These are phyloP conservation scores for Myzus persicae DNA, from an alignment of 1,140 invertebrate genomes.

Conservation along the genomic window DNA sequence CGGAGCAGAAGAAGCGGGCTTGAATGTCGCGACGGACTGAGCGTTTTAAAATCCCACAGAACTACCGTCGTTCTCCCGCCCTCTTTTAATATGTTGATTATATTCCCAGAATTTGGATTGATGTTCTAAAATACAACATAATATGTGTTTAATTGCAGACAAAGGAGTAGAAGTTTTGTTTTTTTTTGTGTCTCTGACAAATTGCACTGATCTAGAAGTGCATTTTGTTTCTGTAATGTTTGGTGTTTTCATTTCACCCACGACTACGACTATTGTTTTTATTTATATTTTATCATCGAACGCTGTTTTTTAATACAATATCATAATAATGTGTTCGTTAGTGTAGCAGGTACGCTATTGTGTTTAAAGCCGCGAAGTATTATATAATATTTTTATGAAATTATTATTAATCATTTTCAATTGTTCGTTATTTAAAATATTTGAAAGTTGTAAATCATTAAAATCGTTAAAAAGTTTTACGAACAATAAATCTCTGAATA, in stretches of 20 bases:
- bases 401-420: neutral
- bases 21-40: conserved; percentile 25
- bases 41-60: conserved; percentile 40
- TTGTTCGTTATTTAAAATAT: neutral
- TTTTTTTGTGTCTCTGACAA: neutral
- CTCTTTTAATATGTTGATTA: neutral
- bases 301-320: neutral
- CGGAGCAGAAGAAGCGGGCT: neutral
- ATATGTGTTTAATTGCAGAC: neutral
- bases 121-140: neutral
- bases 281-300: neutral
- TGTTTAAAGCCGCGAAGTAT: neutral
- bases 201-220: neutral
- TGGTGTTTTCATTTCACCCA: neutral
- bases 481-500: neutral
- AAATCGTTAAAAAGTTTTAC: conserved; percentile 37
- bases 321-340: neutral
- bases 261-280: neutral
- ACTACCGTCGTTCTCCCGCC: neutral
- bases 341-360: neutral
- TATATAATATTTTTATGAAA: neutral
- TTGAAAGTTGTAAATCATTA: neutral
- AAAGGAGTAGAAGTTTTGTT: neutral
- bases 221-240: neutral
- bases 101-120: neutral